Evolutionary conservation across 2,113 vertebrate genomes (phyloP), one percentile per base, ranked within the genome.

Genomic region (Trichechus manatus): DNA sequence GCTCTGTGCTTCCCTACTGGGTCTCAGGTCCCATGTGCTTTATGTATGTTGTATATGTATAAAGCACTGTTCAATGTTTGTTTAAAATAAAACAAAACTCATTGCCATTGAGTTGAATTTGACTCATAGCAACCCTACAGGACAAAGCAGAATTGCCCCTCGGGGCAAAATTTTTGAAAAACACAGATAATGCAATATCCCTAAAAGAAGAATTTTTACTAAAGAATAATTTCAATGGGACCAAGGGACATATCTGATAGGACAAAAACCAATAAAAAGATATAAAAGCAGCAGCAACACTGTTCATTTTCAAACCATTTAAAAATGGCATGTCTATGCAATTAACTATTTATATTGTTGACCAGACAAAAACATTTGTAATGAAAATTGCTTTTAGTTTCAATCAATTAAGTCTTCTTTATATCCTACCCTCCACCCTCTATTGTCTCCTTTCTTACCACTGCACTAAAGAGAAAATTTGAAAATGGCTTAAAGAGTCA

Each of bases 391-490:
- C 56, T 96, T 81, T 74, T 79, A 68, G 44, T 44, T 31, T 79
- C 10, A 94, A 92, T 96, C 64, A 92, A 92, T 77, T 79, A 93
- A 90, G 36, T 44, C 39, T 97, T 82, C 64, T 90, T 87, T 61
- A 84, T 42, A 92, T 77, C 23, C 70, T 83, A 63, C 59, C 81
- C n/a, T 93, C 75, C 42, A 93, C 53, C 47, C 64, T 70, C 31
- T 88, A 42, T 17, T 50, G 33, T 87, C 78, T 83, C 72, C 75
- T 90, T 83, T 94, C 44, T 87, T 77, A 91, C 36, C 11, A 81
- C 22, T 87, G 39, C 20, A 75, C 63, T 90, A 74, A 95, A 90
- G 36, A 75, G 56, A 97, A 89, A 97, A 95, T 84, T 0, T 72
- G 14, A 89, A 97, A 89, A 77, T 74, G 19, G 3, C 61, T 93